Base-by-base conservation (phyloP, 1,140 invertebrate genomes). In the Meteorus sp. region DNA sequence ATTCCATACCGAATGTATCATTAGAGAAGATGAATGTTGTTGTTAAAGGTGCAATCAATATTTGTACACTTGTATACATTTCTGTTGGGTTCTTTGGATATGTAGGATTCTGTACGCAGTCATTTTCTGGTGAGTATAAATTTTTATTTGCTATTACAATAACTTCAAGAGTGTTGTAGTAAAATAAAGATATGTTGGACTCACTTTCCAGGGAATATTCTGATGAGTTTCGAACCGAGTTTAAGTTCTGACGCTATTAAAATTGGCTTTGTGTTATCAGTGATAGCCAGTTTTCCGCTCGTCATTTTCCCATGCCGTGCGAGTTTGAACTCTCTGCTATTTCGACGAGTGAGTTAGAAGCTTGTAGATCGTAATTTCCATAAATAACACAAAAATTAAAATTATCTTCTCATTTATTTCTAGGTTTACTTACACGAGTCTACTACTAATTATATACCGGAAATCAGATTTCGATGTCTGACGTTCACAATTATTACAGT, bases 301-400 rank as follows among this genome's bases (percentile, higher is more conserved):
- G 93, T 97, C 53, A 93, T 99, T 73, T 98, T 97, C 81, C 96
- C 97, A 7, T 98, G 95, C 75, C 81, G 97, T 59, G 92, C 92
- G 4, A 96, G 94, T 77, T 80, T 99, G 2, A 92, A 96, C 80
- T 98, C 95, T 0, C 84, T 98, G 45, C 73, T 98, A 0, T 97
- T 91, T 75, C 85, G 88, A 73, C 87, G 89, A 83, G 94, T 95
- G 84, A 66, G 62, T 61, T 52, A 56, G 39, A 29, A 50, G 52
- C n/a, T 22, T 25, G n/a, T n/a, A n/a, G n/a, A n/a, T n/a, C n/a
- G n/a, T n/a, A n/a, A 53, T 55, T 22, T 22, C 43, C 5, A 59
- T 23, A 1, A 22, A n/a, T 23, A 50, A 33, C 15, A 48, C 41
- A 15, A 50, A 15, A 48, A 35, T 1, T 45, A 27, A 41, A 37